Evolutionary conservation across 2,113 vertebrate genomes (phyloP), one percentile per base, ranked within the genome.

Genomic region (Syngnathus floridae): DNA sequence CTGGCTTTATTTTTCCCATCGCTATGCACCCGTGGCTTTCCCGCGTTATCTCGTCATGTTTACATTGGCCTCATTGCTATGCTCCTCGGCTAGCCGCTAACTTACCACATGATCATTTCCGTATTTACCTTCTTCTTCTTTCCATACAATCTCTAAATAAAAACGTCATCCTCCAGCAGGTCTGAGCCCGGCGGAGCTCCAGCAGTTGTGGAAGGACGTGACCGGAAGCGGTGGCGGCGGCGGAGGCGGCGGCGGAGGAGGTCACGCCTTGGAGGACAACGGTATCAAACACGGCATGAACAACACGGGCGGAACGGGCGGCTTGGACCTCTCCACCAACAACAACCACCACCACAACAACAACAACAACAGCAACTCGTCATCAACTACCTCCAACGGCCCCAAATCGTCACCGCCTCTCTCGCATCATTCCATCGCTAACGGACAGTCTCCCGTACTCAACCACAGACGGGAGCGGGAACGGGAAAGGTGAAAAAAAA

Each of bases 141-240:
- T 3, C 2, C 26, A 2, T 8, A 9, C 11, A 7, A 41, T 22
- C 3, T 57, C 26, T 31, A 31, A 31, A 31, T 31, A 31, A 31
- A 31, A 31, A 22, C 49, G 8, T 64, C 45, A 9, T 4, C 14
- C 12, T 49, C 54, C 9, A 97, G 95, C 94, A 80, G 97, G 96
- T 76, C 90, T 99, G 90, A 99, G 96, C 81, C 95, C 96, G 49
- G 97, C 95, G 69, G 97, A 99, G 89, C 96, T 99, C 84, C 97
- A 99, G 90, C 97, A 99, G 90, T 84, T 99, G 83, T 99, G 97
- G 97, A 99, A 99, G 90, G 97, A 98, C 77, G 96, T 98, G 88
- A 96, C 97, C 83, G 82, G 86, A 57, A 81, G 72, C 1, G 77
- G 83, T 1, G 67, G 70, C 2, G 81, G 83, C n/a, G 8, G 87